These are phyloP conservation scores for Parasteatoda tepidariorum DNA, from an alignment of 1,140 invertebrate genomes.

Conservation along the genomic window DNA sequence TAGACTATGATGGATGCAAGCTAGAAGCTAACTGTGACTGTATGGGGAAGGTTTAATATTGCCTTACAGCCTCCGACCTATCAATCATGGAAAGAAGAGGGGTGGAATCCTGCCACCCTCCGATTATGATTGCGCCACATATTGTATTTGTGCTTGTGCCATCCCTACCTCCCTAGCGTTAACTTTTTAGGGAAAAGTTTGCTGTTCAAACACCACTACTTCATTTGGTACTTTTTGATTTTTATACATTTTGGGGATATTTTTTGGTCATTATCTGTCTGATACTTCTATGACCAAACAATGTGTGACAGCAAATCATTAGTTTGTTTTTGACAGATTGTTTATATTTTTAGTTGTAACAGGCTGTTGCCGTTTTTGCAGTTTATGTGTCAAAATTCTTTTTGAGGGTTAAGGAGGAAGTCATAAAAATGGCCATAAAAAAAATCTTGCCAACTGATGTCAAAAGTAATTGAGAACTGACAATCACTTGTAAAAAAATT, in stretches of 20 bases:
- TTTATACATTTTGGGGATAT: constrained; percentile 35
- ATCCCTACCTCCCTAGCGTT: not conserved
- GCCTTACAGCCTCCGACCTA: constrained; percentile 31
- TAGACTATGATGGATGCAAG: constrained; percentile 51
- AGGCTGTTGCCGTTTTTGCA: too few relatives aligned
- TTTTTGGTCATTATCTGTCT: constrained; percentile 42
- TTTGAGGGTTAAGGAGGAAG: too few relatives aligned
- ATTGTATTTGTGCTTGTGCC: constrained; percentile 60
- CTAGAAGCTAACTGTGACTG: constrained; percentile 6
- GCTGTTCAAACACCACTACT: constrained; percentile 43
- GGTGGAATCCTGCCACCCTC: constrained; percentile 12
- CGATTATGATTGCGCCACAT: constrained; percentile 51
- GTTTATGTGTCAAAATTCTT: too few relatives aligned
- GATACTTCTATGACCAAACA: not conserved
- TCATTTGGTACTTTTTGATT: constrained; percentile 44
- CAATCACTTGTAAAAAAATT: too few relatives aligned
- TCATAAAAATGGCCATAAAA: too few relatives aligned
- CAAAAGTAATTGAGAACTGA: too few relatives aligned
- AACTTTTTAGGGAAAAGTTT: not conserved
- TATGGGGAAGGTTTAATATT: constrained; percentile 55
- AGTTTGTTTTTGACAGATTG: too few relatives aligned
- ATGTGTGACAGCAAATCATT: not conserved
- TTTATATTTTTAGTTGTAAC: too few relatives aligned
- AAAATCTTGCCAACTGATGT: too few relatives aligned
- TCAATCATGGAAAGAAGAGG: constrained; percentile 49